phyloP scores from a whole-genome alignment of 2,888 invertebrate genomes.

The Archaeoteleia sp. region DNA sequence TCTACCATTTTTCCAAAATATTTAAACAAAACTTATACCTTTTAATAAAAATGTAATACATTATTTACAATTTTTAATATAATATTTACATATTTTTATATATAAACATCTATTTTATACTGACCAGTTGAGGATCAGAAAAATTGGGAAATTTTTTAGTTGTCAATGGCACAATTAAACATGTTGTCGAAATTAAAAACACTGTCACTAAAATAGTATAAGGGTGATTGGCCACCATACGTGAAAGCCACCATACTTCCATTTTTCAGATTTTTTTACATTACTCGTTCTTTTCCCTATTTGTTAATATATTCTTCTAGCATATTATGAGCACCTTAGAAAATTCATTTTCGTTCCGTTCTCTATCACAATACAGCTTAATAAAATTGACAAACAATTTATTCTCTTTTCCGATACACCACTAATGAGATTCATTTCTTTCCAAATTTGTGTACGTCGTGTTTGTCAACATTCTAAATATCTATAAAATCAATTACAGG shows the following conservation, averaged over 20 bases:
- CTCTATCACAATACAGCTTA: too few relatives aligned
- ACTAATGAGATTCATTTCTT: too few relatives aligned
- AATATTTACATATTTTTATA: background rate
- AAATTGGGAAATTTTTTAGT: constrained; percentile 85
- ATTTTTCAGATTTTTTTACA: constrained; percentile 37
- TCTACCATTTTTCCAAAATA: too few relatives aligned
- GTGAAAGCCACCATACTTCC: constrained; percentile 77
- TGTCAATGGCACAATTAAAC: constrained; percentile 81
- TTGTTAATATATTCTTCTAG: too few relatives aligned
- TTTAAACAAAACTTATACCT: too few relatives aligned
- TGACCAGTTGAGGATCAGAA: constrained; percentile 88
- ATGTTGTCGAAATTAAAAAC: constrained; percentile 80
- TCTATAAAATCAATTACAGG: too few relatives aligned
- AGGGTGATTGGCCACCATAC: constrained; percentile 82
- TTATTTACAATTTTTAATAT: constrained; percentile 1
- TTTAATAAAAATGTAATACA: background rate
- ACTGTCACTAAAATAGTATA: constrained; percentile 80
- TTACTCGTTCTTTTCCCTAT: constrained; percentile 31
- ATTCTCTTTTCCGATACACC: too few relatives aligned
- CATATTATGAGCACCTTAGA: too few relatives aligned
- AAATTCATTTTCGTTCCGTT: too few relatives aligned
- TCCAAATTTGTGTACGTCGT: too few relatives aligned
- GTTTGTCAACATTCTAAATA: too few relatives aligned
- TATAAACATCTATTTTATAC: constrained; percentile 53
- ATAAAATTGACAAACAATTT: too few relatives aligned